Evolutionary conservation across 1,140 invertebrate genomes (phyloP), one percentile per base, ranked within the genome.

Genomic region (Solen grandis): DNA sequence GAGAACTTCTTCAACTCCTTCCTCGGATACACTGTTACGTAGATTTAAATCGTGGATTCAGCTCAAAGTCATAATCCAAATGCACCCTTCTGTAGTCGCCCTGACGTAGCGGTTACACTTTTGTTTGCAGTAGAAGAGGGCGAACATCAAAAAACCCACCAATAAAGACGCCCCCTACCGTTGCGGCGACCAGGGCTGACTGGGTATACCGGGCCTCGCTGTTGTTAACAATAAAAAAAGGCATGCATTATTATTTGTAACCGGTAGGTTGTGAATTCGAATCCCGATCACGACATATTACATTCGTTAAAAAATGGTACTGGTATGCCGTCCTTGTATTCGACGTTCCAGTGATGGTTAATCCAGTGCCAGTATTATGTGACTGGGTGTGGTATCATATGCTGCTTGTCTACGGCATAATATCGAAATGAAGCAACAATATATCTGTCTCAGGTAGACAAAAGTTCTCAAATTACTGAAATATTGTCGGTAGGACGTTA

Each of bases 11-110:
- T n/a, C n/a, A n/a, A n/a, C n/a, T n/a, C n/a, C n/a, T n/a, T n/a
- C n/a, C n/a, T n/a, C n/a, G n/a, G n/a, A n/a, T n/a, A n/a, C n/a
- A n/a, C n/a, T n/a, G n/a, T n/a, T n/a, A n/a, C n/a, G n/a, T n/a
- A 29, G 38, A 16, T 75, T 75, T 75, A 63, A 75, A 59, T 52
- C 72, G 41, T 8, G 72, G 72, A 36, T 75, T 75, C 8, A 75
- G 41, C 52, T 75, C 72, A 63, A 75, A 75, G 72, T 75, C 72
- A 59, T 62, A 75, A 41, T 75, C 72, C 72, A 75, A 50, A 27
- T 57, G 72, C 38, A 75, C 72, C 13, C 57, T 27, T 35, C 59
- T 36, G 22, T 75, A 75, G 52, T 75, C 59, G n/a, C 72, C 72
- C 31, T 75, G 1, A 75, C 27, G 31, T 63, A 52, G 31, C 57